Base-by-base conservation (phyloP, 64 coral and sea anemone genomes). In the Porites lutea region DNA sequence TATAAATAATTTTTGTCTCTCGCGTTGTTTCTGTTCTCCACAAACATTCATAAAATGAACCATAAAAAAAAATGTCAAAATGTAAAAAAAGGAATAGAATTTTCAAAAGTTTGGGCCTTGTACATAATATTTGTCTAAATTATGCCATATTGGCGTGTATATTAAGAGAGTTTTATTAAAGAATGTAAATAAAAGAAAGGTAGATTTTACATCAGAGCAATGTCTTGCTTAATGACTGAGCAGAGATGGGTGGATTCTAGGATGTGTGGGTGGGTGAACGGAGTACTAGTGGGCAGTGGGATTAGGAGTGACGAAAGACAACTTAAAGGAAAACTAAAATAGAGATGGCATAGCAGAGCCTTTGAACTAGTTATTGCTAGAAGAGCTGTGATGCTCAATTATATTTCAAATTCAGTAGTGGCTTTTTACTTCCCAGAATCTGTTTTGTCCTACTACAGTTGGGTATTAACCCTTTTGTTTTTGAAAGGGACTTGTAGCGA, bases 141-240 rank as follows among this genome's bases (percentile, higher is more conserved):
- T 84, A 45, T 67, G 64, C 63, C 63, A 84, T 46, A 84, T 84
- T 84, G 81, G 81, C 46, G 47, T 84, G 62, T 68, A 55, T 67
- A 63, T 21, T 65, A 65, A 68, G 18, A 69, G 59, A 84, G 59
- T 84, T 84, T 84, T 84, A 52, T 84, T 47, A 19, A 66, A 50
- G 12, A n/a, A 67, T 84, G 81, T 84, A 84, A 84, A 84, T 84
- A 84, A 84, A 84, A 12, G 15, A 10, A 21, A 11, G 15, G 2
- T 16, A 84, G 0, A 10, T 84, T 68, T 84, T 47, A 84, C 48
- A 75, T 5, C 18, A 6, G 15, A 49, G 19, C 13, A 44, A 49
- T 20, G 18, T 83, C 13, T 82, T 59, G 20, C 14, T 9, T 13
- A 2, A 60, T 55, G 53, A 7, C 53, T 9, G 4, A 0, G 0